Percentiles rank a stretch among this genome's conserved stretches.
Evolutionary conservation across 2,797 vertebrate species (phyloP).

Genomic region (Lagocephalus sceleratus): DNA sequence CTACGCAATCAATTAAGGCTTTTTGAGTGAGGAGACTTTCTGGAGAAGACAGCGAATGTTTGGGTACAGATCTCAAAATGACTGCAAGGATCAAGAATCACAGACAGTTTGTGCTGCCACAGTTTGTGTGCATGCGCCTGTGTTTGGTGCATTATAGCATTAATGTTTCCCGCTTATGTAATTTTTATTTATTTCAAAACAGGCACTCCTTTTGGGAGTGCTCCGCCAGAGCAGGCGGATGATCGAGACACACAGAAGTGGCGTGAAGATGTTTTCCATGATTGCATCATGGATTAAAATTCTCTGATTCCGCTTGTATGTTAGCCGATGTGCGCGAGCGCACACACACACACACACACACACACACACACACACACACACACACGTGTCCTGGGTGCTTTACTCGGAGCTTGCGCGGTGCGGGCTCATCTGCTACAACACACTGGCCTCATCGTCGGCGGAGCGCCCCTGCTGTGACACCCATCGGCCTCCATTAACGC

Average conservation of each 20-base stretch:
- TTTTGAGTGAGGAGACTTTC: slow-evolving; percentile 50
- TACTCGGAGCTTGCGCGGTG: slow-evolving; percentile 33
- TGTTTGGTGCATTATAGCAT: slow-evolving; percentile 37
- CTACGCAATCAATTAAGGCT: slow-evolving; percentile 65
- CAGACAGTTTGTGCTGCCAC: slow-evolving; percentile 16
- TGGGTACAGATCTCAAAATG: slow-evolving; percentile 54
- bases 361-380: too few species aligned
- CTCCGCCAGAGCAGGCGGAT: slow-evolving; percentile 59
- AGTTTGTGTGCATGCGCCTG: slow-evolving; percentile 11
- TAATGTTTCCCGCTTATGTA: slow-evolving; percentile 70
- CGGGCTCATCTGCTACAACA: slow-evolving; percentile 39
- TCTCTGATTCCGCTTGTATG: too few species aligned
- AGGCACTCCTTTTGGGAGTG: slow-evolving; percentile 56
- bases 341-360: too few species aligned
- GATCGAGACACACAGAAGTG: slow-evolving; percentile 54
- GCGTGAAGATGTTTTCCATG: slow-evolving; percentile 25
- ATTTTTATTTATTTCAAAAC: slow-evolving; percentile 73
- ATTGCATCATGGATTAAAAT: slow-evolving; percentile 47
- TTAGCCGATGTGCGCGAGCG: too few species aligned
- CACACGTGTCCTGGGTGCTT: slow-evolving; percentile 17
- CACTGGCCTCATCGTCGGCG: slow-evolving; percentile 40
- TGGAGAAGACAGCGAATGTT: slow-evolving; percentile 5
- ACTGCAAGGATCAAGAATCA: slow-evolving; percentile 51
- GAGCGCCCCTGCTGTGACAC: slow-evolving; percentile 47
- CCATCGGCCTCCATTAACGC: slow-evolving; percentile 47